Conservation (phyloP, 2,888 invertebrate genomes). For the Chloroclystis v-ata region DNA sequence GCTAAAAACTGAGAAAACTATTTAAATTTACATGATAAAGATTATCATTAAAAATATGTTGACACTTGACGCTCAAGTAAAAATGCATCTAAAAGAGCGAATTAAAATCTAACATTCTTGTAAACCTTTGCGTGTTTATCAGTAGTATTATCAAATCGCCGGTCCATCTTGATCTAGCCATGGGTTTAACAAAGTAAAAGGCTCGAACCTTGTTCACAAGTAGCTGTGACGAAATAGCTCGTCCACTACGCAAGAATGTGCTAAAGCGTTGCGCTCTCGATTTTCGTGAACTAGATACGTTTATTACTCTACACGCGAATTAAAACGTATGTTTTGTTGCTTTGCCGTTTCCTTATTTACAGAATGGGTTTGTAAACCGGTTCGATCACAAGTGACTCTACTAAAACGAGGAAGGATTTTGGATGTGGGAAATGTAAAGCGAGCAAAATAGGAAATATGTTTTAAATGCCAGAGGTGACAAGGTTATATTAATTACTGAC, state of each 20-base stretch:
- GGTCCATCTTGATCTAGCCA: background rate
- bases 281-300: constrained; percentile 20
- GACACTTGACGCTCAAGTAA: no score
- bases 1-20: no score
- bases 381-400: no score
- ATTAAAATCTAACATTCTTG: no score
- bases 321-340: constrained; percentile 9
- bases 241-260: constrained; percentile 39
- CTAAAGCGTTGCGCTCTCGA: constrained; percentile 39
- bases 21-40: no score
- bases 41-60: no score
- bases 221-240: constrained; percentile 27
- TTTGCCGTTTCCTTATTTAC: constrained; percentile 17
- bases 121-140: no score
- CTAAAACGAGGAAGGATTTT: no score
- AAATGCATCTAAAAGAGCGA: no score
- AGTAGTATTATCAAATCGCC: no score
- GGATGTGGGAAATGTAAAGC: no score
- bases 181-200: background rate
- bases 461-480: constrained; percentile 21
- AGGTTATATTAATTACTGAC: constrained; percentile 20
- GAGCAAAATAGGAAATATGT: background rate
- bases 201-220: no score
- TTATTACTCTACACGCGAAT: constrained; percentile 20
- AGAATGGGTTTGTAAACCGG: background rate